Evolutionary conservation across 1,140 invertebrate genomes (phyloP).

Genomic region (Dryas iulia): DNA sequence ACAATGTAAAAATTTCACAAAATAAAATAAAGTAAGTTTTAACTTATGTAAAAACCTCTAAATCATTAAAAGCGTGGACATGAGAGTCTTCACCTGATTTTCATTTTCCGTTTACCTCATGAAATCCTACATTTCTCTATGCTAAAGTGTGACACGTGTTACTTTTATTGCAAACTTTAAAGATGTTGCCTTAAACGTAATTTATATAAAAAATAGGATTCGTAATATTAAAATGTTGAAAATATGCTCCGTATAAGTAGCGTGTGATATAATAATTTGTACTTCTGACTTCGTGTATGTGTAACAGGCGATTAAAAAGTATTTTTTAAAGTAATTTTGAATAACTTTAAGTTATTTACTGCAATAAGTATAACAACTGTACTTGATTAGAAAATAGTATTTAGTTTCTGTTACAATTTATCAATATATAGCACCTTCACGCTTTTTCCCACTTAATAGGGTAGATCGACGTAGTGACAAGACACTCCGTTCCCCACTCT

Average conservation of each 20-base stretch:
- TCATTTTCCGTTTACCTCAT: conserved; percentile 12
- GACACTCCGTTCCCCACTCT: too few species aligned
- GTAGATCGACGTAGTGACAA: too few species aligned
- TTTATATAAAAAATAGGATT: neutral
- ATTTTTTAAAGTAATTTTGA: too few species aligned
- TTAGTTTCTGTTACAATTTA: too few species aligned
- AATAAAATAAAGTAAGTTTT: neutral
- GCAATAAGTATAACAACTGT: too few species aligned
- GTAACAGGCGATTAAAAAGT: too few species aligned
- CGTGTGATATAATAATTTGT: neutral
- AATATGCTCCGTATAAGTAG: neutral
- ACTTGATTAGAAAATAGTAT: too few species aligned
- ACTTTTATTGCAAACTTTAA: conserved; percentile 3
- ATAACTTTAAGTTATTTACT: too few species aligned
- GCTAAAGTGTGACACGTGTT: neutral
- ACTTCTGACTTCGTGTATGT: too few species aligned
- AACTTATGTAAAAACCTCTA: neutral
- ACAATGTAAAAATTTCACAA: neutral
- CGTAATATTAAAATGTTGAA: neutral
- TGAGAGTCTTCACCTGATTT: conserved; percentile 13
- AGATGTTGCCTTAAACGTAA: neutral
- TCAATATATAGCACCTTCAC: too few species aligned
- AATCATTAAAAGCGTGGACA: neutral
- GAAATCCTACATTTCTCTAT: conserved; percentile 1
- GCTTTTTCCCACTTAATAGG: too few species aligned